These are phyloP conservation scores for Ctenopoma kingsleyae DNA, from an alignment of 2,797 vertebrate genomes.

Conservation along the genomic window DNA sequence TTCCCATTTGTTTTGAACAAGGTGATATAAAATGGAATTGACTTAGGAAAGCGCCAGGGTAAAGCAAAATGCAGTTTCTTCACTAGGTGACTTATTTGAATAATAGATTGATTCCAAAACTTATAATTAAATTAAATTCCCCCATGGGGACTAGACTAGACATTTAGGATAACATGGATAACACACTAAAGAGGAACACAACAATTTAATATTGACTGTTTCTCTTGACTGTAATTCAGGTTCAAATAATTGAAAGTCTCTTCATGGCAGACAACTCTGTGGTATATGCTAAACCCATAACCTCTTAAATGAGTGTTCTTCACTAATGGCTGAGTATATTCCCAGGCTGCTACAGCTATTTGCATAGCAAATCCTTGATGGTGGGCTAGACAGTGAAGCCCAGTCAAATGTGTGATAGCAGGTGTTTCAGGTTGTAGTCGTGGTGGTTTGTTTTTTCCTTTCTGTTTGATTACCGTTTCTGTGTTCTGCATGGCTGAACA, in stretches of 20 bases:
- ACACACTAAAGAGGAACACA: neutral
- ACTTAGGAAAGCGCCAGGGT: neutral
- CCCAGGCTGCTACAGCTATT: conserved; percentile 49
- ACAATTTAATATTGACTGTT: neutral
- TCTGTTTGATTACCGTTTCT: conserved; percentile 72
- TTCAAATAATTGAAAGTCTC: conserved; percentile 29
- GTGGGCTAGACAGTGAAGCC: conserved; percentile 43
- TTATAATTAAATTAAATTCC: neutral
- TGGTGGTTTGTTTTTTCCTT: conserved; percentile 63
- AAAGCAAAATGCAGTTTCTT: conserved; percentile 8
- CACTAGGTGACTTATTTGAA: neutral
- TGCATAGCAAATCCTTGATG: conserved; percentile 58
- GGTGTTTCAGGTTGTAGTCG: conserved; percentile 66
- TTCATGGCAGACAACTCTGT: conserved; percentile 18
- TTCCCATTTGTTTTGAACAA: conserved; percentile 31
- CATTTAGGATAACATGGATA: neutral
- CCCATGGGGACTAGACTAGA: neutral
- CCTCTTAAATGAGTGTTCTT: conserved; percentile 58
- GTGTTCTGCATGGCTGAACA: conserved; percentile 70
- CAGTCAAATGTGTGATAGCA: conserved; percentile 63
- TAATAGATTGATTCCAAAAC: conserved; percentile 13
- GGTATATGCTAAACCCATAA: conserved; percentile 48
- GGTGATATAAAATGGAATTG: conserved; percentile 11
- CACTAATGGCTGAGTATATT: conserved; percentile 64
- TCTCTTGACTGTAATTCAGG: conserved; percentile 11